Base-by-base conservation (phyloP, 2,113 vertebrate species). In the Rhinoderma darwinii region DNA sequence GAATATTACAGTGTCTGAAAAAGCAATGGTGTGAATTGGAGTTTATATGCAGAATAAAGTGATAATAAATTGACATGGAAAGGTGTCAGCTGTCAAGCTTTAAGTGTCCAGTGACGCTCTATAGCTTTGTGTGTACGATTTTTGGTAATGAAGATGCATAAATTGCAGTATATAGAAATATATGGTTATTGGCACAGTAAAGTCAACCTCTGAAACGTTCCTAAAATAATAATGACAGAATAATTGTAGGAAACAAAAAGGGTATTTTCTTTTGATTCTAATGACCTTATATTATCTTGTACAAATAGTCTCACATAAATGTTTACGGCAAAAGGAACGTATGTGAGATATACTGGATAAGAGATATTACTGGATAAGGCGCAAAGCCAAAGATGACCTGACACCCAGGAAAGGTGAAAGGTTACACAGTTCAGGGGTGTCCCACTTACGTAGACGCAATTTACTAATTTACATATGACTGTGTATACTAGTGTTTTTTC, bases 1-100 rank as follows among this genome's bases (percentile, higher is more conserved):
- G 35, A 66, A 82, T 27, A 68, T 44, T 68, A 41, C 59, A 66
- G 80, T 82, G 39, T 82, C 32, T 18, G 18, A 66, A 43, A 82
- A 63, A 25, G 54, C 79, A 61, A 54, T 37, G 27, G 30, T 59
- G 32, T 82, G 73, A 76, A 74, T 43, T 5, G 39, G 37, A 74
- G 72, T 41, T 74, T 74, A 43, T 43, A 25, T 43, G 43, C 37
- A 74, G 10, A 39, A 70, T 35, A 8, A 6, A 70, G 17, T 22
- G 18, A 17, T 3, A 37, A 70, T 70, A 39, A 37, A 70, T 20
- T 37, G 35, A 70, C 7, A 37, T 37, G 15, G 39, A 20, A 39
- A 70, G 32, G 32, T 70, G 66, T 18, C 66, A 37, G 8, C 30
- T 37, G 66, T 70, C 30, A 70, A 37, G 32, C 32, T 39, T 70